Conservation (phyloP, 2,888 invertebrate species). For the Dicycla oo region DNA sequence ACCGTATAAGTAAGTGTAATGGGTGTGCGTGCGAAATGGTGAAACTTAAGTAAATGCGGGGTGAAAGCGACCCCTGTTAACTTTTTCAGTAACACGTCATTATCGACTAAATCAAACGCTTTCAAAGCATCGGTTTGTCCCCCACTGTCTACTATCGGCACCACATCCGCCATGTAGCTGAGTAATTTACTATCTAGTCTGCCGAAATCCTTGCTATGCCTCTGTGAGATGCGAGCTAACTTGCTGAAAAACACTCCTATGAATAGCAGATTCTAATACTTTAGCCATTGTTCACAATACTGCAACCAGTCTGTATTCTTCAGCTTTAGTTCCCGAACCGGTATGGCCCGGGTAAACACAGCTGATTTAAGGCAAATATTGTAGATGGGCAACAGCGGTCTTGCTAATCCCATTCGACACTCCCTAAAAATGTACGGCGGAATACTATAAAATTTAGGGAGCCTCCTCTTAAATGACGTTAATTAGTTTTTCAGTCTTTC, state of each 20-base stretch:
- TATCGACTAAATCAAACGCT: conserved; percentile 32
- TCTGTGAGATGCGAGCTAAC: not conserved
- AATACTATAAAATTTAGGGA: too few species aligned
- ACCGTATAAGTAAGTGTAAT: too few species aligned
- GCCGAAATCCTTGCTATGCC: not conserved
- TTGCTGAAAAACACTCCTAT: not conserved
- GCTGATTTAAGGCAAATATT: too few species aligned
- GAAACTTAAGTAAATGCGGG: conserved; percentile 20
- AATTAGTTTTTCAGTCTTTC: not conserved
- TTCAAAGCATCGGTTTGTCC: conserved; percentile 24
- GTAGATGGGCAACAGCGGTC: too few species aligned
- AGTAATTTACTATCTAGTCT: conserved; percentile 21
- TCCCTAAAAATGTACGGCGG: too few species aligned
- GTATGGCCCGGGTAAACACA: not conserved
- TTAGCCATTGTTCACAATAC: not conserved
- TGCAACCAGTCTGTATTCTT: not conserved
- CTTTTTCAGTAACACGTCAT: conserved; percentile 24
- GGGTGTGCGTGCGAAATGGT: too few species aligned
- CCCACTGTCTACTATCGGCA: conserved; percentile 26
- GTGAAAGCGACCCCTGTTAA: conserved; percentile 23
- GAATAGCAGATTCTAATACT: not conserved
- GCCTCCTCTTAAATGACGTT: too few species aligned
- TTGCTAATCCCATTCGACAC: too few species aligned
- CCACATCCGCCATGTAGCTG: conserved; percentile 11
- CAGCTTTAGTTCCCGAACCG: not conserved